These are phyloP conservation scores for Anarhynchus alexandrinus DNA, from an alignment of 2,113 vertebrate genomes.

Conservation along the genomic window DNA sequence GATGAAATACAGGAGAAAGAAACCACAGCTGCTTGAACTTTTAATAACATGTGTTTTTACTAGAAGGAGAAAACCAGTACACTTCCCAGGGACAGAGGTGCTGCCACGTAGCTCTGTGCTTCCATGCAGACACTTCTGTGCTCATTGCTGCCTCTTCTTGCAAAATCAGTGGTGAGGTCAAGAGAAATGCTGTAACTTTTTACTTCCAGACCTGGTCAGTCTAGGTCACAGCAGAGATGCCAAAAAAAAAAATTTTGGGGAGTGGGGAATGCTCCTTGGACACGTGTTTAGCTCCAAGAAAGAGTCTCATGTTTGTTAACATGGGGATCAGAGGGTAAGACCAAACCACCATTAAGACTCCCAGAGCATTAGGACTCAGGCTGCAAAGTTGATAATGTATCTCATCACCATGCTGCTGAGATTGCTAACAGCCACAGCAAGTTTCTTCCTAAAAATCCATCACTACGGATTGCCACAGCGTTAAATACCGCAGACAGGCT, in stretches of 20 bases:
- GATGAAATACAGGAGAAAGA: background rate
- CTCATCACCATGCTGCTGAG: background rate
- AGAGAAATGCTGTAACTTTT: background rate
- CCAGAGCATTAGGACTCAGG: background rate
- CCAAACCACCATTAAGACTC: background rate
- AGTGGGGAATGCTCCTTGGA: background rate
- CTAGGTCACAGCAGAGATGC: background rate
- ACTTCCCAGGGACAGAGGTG: background rate
- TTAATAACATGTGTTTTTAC: background rate
- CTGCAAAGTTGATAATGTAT: background rate
- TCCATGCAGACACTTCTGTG: background rate
- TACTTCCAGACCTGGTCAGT: background rate
- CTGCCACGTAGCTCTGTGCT: background rate
- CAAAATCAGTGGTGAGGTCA: background rate
- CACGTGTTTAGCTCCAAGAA: background rate
- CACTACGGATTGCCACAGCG: background rate
- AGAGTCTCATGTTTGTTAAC: background rate
- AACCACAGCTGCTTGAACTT: constrained; percentile 2
- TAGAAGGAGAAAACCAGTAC: background rate
- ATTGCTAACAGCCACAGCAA: background rate
- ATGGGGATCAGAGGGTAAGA: background rate
- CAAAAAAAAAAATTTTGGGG: background rate
- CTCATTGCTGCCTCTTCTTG: background rate
- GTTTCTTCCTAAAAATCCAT: background rate
- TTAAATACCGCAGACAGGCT: background rate